Base-by-base conservation (phyloP, 2,888 invertebrate species). In the Ramazzottius varieornatus region DNA sequence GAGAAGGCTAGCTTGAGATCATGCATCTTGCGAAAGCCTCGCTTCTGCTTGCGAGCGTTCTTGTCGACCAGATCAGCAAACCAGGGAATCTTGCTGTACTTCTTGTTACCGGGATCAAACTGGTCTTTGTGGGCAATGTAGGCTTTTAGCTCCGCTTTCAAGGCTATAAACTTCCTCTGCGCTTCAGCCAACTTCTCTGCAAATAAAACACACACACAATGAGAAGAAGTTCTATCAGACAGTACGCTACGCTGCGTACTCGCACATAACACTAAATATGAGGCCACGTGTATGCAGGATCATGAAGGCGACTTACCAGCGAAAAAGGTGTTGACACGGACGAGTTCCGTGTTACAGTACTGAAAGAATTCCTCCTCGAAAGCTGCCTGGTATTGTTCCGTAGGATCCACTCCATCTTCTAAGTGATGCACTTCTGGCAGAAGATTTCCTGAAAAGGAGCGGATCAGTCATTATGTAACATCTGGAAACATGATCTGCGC, bases 311-410 rank as follows among this genome's bases (percentile, higher is more conserved):
- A 68, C 72, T 73, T 77, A 87, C 88, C 88, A 74, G 90, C 88
- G 76, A 88, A 96, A 78, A 96, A 96, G 65, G 92, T 90, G 74
- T 90, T 94, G 69, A 96, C 94, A 80, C 96, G 96, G 70, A 88
- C 86, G 65, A 94, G 80, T 77, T 96, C 94, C 73, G 86, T 86
- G 76, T 94, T 93, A 78, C 90, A 90, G 73, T 87, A 90, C 72
- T 87, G 87, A 76, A 94, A 91, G 71, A 94, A 94, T 69, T 86
- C 84, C 76, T 94, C 94, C 76, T 93, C 93, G 74, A 93, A 91
- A 72, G 89, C 86, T 40, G 8, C 20, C 8, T 40, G 20, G 40
- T 40, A 40, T 40, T 40, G 8, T 20, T 40, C 40, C 8, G 8
- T 8, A 40, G 40, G 40, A 8, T 8, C 20, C 20, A 40, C 8